Percentiles rank a stretch among this genome's conserved stretches.
Evolutionary conservation across 2,113 vertebrate genomes (phyloP).

Genomic region (Pedetes capensis): DNA sequence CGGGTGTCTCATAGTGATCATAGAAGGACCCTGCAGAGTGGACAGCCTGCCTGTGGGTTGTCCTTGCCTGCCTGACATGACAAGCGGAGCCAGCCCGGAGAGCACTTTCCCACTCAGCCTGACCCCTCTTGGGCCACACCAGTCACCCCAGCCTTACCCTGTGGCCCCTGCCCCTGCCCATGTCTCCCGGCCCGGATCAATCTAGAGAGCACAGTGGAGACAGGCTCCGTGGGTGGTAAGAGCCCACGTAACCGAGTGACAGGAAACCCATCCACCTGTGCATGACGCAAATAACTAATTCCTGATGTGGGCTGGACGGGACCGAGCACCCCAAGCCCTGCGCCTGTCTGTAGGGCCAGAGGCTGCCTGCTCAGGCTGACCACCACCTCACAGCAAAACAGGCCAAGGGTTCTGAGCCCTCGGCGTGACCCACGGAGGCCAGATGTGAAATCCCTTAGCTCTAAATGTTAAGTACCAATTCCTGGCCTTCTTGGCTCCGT

Average conservation of each 20-base stretch:
- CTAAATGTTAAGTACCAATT: conserved; percentile 63
- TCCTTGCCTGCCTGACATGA: background rate
- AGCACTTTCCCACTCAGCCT: accelerated
- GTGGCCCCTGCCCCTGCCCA: background rate
- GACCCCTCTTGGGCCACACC: accelerated
- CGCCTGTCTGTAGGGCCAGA: accelerated
- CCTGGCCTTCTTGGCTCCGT: background rate
- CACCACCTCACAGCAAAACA: background rate
- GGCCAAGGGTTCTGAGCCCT: background rate
- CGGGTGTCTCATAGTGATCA: accelerated
- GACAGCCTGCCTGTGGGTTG: accelerated
- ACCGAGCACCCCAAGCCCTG: background rate
- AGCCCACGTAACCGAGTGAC: background rate
- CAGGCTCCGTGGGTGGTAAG: accelerated
- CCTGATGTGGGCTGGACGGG: accelerated
- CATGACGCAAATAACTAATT: background rate
- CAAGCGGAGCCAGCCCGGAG: background rate
- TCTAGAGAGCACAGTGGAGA: accelerated
- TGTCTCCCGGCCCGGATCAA: too few relatives aligned
- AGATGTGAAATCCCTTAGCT: conserved; percentile 18
- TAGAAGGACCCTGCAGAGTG: accelerated
- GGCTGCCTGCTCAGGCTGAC: background rate
- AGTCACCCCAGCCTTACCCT: background rate
- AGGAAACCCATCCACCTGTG: accelerated
- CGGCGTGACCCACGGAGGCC: background rate